Base-by-base conservation (phyloP, 2,797 vertebrate genomes). In the Meda fulgida region DNA sequence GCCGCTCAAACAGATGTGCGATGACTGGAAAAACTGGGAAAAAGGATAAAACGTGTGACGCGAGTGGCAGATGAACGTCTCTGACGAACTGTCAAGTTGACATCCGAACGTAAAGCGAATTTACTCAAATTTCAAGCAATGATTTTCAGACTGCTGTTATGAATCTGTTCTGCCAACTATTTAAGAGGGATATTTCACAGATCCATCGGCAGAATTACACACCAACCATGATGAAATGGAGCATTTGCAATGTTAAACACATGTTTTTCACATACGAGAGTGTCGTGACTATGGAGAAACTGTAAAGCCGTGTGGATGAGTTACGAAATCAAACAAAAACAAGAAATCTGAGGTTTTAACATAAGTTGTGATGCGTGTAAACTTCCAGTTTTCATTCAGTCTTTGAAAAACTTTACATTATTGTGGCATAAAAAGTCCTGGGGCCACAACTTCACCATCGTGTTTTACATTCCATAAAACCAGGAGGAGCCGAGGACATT, bases 381-480 rank as follows among this genome's bases (percentile, higher is more conserved):
- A 48, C n/a, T 9, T 70, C 11, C 14, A 40, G 23, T 4, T 40
- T 71, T 46, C n/a, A 9, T 26, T 48, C 26, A 31, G 43, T 16
- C 13, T 26, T 14, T 63, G 0, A 60, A 63, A 63, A 63, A 5
- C 9, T n/a, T 23, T n/a, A n/a, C 9, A n/a, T 58, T n/a, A 58
- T 58, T n/a, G 53, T n/a, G 53, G 21, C 1, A 9, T 26, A 26
- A n/a, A 26, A 26, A 13, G 55, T 26, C n/a, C 23, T 60, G 58
- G 2, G n/a, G 26, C 58, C 60, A 29, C 13, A 63, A 7, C 14
- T 73, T 73, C 10, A 78, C 48, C 86, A 79, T 46, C 65, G 18
- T 78, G 84, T 89, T 85, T 89, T 79, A 89, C 91, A 92, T 92
- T 91, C 90, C 90, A 90, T 79, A 46, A 51, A 78, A 70, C 43